Conservation (phyloP, 2,888 invertebrate genomes). For the Tortrix viridana region DNA sequence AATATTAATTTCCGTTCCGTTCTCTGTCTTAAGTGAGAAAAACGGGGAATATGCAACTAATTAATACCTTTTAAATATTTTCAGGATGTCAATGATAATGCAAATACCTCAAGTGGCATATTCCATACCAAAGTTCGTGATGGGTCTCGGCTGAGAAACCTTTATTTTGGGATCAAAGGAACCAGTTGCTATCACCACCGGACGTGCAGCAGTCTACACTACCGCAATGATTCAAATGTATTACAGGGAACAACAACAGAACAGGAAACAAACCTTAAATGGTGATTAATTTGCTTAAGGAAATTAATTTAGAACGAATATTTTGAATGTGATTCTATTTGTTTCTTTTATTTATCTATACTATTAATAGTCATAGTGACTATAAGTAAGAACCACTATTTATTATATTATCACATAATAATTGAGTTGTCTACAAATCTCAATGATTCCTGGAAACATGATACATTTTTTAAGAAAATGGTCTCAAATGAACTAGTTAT, state of each 20-base stretch:
- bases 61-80: slow-evolving; percentile 56
- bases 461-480: not conserved
- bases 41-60: not conserved
- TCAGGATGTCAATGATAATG: slow-evolving; percentile 93
- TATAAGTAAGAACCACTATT: not conserved
- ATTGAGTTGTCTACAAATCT: no score
- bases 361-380: no score
- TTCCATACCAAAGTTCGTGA: slow-evolving; percentile 93
- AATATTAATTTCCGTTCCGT: no score
- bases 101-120: slow-evolving; percentile 93
- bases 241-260: slow-evolving; percentile 21
- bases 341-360: no score
- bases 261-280: not conserved
- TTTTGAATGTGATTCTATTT: not conserved
- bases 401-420: not conserved
- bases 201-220: slow-evolving; percentile 45
- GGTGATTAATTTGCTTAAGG: not conserved
- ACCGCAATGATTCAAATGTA: slow-evolving; percentile 23
- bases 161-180: slow-evolving; percentile 40
- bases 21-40: slow-evolving; percentile 7
- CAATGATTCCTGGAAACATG: not conserved
- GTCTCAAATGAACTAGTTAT: slow-evolving; percentile 5
- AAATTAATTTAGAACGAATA: not conserved
- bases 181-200: slow-evolving; percentile 50
- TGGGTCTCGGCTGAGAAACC: slow-evolving; percentile 88